These are phyloP conservation scores for Varecia variegata DNA, from an alignment of 2,797 vertebrate genomes.

Conservation along the genomic window DNA sequence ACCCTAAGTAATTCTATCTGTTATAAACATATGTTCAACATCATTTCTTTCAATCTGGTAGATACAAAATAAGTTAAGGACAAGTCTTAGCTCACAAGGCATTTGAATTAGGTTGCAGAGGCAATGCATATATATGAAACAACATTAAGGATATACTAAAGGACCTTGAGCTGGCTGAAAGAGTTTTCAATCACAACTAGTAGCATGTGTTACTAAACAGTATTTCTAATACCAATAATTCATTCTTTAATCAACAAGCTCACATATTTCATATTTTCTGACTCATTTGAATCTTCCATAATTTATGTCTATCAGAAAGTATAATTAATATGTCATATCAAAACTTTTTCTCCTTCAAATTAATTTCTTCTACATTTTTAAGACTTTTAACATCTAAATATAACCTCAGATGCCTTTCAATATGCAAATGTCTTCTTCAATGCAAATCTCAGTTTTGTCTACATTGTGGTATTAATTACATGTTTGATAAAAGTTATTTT, in stretches of 20 bases:
- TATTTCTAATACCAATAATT: background rate
- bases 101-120: background rate
- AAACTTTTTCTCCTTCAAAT: background rate
- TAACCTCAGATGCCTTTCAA: background rate
- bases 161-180: background rate
- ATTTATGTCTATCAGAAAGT: background rate
- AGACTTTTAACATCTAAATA: background rate
- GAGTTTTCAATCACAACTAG: background rate
- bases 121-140: background rate
- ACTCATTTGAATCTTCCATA: background rate
- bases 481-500: background rate
- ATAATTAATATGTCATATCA: background rate
- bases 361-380: background rate
- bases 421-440: background rate
- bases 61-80: background rate
- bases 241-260: background rate
- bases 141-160: background rate
- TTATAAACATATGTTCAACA: background rate
- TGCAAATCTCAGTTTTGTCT: background rate
- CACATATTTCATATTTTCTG: background rate
- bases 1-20: background rate
- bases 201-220: background rate
- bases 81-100: background rate
- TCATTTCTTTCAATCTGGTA: background rate
- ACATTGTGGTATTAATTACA: background rate